These are phyloP conservation scores for Promerops cafer DNA, from an alignment of 2,113 vertebrate genomes.

Conservation along the genomic window DNA sequence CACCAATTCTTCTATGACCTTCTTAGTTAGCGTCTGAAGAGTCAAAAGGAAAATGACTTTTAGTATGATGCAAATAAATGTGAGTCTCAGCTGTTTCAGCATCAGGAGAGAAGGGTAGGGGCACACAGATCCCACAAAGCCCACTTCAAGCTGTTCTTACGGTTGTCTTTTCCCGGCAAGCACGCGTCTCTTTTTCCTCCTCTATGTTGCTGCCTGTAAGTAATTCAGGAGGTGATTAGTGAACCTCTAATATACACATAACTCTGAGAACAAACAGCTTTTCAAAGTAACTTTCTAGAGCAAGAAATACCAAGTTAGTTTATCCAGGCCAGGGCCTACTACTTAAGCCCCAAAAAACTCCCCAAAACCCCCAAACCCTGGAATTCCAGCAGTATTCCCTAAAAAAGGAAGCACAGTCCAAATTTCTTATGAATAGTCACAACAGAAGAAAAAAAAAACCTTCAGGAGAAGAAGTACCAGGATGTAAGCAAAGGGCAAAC, in stretches of 20 bases:
- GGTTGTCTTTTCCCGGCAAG: slow-evolving; percentile 30
- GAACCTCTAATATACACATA: neutral
- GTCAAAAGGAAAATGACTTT: neutral
- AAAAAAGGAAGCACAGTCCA: neutral
- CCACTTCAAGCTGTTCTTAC: slow-evolving; percentile 37
- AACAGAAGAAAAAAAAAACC: neutral
- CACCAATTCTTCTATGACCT: slow-evolving; percentile 60
- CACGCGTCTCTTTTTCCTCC: neutral
- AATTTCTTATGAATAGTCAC: neutral
- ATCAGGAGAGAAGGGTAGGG: neutral
- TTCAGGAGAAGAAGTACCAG: neutral
- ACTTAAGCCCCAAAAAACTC: neutral
- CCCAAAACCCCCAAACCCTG: neutral
- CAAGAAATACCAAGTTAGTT: neutral
- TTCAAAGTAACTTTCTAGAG: neutral
- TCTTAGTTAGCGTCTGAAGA: slow-evolving; percentile 62
- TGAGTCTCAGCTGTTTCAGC: neutral
- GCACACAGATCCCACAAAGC: neutral
- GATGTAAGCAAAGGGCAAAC: neutral
- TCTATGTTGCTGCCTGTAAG: slow-evolving; percentile 55
- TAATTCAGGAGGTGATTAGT: neutral
- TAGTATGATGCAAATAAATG: neutral
- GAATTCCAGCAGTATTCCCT: neutral
- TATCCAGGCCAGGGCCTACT: neutral
- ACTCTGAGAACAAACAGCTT: neutral